Percentiles rank a stretch among this genome's conserved stretches.
Conservation (phyloP, 2,113 vertebrate genomes). For the Entomyzon cyanotis region DNA sequence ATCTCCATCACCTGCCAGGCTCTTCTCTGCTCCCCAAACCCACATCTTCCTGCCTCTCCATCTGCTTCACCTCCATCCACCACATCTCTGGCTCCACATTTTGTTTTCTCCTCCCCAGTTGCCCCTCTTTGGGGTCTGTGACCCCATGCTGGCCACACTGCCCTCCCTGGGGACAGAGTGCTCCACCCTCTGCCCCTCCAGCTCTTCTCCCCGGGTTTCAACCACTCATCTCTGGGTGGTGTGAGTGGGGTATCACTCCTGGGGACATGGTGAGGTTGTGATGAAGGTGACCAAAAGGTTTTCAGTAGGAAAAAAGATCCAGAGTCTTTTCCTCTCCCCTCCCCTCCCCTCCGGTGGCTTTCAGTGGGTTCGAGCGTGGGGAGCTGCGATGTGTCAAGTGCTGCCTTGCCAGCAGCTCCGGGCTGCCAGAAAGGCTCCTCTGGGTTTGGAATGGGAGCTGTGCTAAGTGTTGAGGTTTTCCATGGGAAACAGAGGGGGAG, state of each 20-base stretch:
- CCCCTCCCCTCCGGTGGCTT: neutral
- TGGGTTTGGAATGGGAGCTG: neutral
- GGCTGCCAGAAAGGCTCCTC: constrained; percentile 43
- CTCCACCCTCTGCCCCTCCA: neutral
- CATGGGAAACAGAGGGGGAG: constrained; percentile 18
- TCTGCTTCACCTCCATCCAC: neutral
- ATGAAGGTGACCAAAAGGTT: neutral
- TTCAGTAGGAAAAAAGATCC: neutral
- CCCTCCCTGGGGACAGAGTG: neutral
- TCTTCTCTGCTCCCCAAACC: neutral
- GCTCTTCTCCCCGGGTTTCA: neutral
- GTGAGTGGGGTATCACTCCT: neutral
- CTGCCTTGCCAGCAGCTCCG: neutral
- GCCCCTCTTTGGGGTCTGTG: neutral
- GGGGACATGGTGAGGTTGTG: neutral
- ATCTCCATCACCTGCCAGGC: neutral
- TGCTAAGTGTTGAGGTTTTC: neutral
- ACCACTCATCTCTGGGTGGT: neutral
- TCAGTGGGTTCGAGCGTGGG: neutral
- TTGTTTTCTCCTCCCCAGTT: neutral
- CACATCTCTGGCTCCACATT: neutral
- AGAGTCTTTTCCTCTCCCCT: neutral
- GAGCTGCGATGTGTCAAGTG: neutral
- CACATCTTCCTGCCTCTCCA: neutral
- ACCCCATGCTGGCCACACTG: neutral